Evolutionary conservation across 2,888 invertebrate genomes (phyloP).

Genomic region (Ferdinandea cuprea): DNA sequence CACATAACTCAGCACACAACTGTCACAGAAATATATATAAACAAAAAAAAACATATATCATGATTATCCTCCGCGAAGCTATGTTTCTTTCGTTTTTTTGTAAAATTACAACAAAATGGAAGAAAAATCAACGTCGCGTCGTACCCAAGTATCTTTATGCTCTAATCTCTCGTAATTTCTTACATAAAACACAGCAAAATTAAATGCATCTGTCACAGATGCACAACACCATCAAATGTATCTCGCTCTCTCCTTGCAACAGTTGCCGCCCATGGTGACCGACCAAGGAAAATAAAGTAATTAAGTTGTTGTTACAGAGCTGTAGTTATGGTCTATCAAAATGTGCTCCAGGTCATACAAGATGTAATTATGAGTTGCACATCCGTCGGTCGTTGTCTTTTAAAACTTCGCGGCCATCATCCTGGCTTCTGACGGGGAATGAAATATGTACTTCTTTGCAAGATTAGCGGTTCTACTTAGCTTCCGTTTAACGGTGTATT

Average conservation of each 20-base stretch:
- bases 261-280: not conserved
- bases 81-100: slow-evolving; percentile 36
- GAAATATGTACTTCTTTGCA: not conserved
- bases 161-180: slow-evolving; percentile 35
- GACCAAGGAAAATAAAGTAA: slow-evolving; percentile 22
- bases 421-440: not conserved
- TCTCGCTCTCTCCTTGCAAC: not conserved
- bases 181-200: not conserved
- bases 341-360: slow-evolving; percentile 53
- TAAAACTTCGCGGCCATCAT: not conserved
- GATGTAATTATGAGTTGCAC: slow-evolving; percentile 50
- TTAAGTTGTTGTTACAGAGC: slow-evolving; percentile 15
- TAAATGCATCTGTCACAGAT: not conserved
- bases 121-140: slow-evolving; percentile 20
- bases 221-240: slow-evolving; percentile 4
- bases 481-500: slow-evolving; percentile 57
- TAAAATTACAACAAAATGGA: slow-evolving; percentile 30
- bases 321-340: slow-evolving; percentile 4
- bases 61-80: too few relatives aligned
- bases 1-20: too few relatives aligned
- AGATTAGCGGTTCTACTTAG: slow-evolving; percentile 24
- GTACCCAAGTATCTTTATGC: not conserved
- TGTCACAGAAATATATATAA: too few relatives aligned
- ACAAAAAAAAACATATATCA: too few relatives aligned
- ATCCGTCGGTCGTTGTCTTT: slow-evolving; percentile 32